These are phyloP conservation scores for Drosophila azteca DNA, from an alignment of 1,140 invertebrate species.

Conservation along the genomic window DNA sequence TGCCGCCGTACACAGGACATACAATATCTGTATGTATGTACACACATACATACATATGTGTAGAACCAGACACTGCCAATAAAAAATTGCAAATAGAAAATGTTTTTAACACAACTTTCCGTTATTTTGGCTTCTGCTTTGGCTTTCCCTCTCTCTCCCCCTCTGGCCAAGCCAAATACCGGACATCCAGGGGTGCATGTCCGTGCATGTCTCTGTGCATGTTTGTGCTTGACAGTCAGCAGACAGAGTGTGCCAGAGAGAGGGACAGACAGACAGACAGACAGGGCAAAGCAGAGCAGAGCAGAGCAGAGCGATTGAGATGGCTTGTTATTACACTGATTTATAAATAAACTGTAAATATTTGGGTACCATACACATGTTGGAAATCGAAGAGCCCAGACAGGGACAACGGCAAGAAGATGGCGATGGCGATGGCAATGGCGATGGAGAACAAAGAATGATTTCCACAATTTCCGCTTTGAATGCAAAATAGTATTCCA, in stretches of 20 bases:
- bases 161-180: conserved; percentile 49
- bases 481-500: conserved; percentile 34
- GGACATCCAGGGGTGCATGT: conserved; percentile 43
- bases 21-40: background rate
- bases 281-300: conserved; percentile 16
- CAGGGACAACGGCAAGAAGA: conserved; percentile 6
- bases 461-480: conserved; percentile 24
- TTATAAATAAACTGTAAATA: conserved; percentile 82
- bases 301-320: conserved; percentile 24
- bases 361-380: conserved; percentile 55
- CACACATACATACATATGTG: no score
- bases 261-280: conserved; percentile 10
- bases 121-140: conserved; percentile 55
- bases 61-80: conserved; percentile 61
- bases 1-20: conserved; percentile 5
- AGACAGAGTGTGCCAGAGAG: conserved; percentile 20
- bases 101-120: conserved; percentile 73
- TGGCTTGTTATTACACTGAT: conserved; percentile 80
- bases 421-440: conserved; percentile 12
- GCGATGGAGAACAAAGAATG: background rate
- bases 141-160: conserved; percentile 9
- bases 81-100: conserved; percentile 81
- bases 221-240: conserved; percentile 52
- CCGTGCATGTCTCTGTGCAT: conserved; percentile 2
- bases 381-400: conserved; percentile 21